phyloP scores from a whole-genome alignment of 2,797 vertebrate species.

The Peromyscus nudipes region DNA sequence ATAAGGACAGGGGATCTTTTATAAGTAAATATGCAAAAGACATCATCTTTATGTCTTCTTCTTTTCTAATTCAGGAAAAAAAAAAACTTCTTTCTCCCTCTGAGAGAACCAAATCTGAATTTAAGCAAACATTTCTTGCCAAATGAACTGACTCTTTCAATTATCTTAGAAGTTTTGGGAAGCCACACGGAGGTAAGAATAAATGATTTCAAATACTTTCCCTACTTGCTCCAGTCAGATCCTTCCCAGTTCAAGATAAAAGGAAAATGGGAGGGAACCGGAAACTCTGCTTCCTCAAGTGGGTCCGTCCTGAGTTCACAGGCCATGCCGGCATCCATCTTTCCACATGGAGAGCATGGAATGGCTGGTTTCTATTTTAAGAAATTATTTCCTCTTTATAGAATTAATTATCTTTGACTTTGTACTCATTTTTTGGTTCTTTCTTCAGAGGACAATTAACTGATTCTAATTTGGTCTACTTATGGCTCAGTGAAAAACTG shows the following conservation, averaged over 20 bases:
- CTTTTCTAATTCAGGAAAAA: slow-evolving; percentile 40
- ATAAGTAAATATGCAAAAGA: slow-evolving; percentile 63
- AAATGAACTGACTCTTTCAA: slow-evolving; percentile 75
- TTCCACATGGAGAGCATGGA: slow-evolving; percentile 32
- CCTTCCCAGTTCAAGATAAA: slow-evolving; percentile 64
- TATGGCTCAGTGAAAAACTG: not conserved
- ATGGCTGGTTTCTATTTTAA: not conserved
- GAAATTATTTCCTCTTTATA: not conserved
- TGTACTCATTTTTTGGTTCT: not conserved
- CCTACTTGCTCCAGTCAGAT: slow-evolving; percentile 33
- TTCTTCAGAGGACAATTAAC: not conserved
- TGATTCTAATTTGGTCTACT: not conserved
- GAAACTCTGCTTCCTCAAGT: slow-evolving; percentile 32
- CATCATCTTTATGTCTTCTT: slow-evolving; percentile 22
- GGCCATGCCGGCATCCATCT: slow-evolving; percentile 9
- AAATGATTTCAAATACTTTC: slow-evolving; percentile 37
- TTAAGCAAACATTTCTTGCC: slow-evolving; percentile 50
- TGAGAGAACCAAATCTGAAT: slow-evolving; percentile 66
- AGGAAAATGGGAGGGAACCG: slow-evolving; percentile 53
- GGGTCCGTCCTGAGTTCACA: slow-evolving; percentile 32
- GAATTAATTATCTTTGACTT: not conserved
- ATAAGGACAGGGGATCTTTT: slow-evolving; percentile 49
- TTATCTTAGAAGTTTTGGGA: slow-evolving; percentile 70
- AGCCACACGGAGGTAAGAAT: slow-evolving; percentile 2
- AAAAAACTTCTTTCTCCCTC: slow-evolving; percentile 33